Evolutionary conservation across 2,888 invertebrate genomes (phyloP), one percentile per base, ranked within the genome.

Genomic region (Micropterix aruncella): DNA sequence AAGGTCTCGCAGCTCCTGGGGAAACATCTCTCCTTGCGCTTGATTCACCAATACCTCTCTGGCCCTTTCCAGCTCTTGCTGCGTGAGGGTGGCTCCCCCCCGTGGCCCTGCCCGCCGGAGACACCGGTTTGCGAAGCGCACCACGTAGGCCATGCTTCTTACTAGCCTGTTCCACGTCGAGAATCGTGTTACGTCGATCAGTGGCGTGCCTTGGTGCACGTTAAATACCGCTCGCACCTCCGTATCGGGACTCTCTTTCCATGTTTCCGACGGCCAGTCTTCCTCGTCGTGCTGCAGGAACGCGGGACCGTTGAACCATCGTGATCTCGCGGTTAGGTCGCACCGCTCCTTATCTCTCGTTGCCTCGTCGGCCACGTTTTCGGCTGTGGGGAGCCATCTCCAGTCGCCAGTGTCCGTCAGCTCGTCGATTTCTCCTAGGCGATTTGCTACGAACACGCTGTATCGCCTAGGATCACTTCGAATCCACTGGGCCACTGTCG

Each of bases 361-460:
- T n/a, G n/a, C n/a, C n/a, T n/a, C n/a, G n/a, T 55, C 54, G n/a
- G 55, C 52, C 2, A 46, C 42, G 43, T 54, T 56, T 9, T 42
- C 14, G 2, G 48, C 47, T 1, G 54, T 47, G 5, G 53, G 50
- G 3, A 50, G 45, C 49, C 53, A 55, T n/a, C 46, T 44, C 52
- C 54, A 56, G 17, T 55, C 48, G 4, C 41, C 43, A 17, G 46
- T 38, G 2, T 46, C 12, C 4, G 50, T 42, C n/a, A 39, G 18
- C 2, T 45, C 36, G 2, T 46, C 47, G 14, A 53, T 53, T 41
- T 55, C 53, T 1, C 47, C 51, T 7, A 56, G 48, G 7, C 53
- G 44, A 42, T 52, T 49, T 3, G 47, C 49, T 1, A 53, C 53
- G 19, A 52, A 55, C 2, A 50, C 46, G 39, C 46, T 51, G 44